Evolutionary conservation across 2,797 vertebrate genomes (phyloP).

Genomic region (Melopsittacus undulatus): DNA sequence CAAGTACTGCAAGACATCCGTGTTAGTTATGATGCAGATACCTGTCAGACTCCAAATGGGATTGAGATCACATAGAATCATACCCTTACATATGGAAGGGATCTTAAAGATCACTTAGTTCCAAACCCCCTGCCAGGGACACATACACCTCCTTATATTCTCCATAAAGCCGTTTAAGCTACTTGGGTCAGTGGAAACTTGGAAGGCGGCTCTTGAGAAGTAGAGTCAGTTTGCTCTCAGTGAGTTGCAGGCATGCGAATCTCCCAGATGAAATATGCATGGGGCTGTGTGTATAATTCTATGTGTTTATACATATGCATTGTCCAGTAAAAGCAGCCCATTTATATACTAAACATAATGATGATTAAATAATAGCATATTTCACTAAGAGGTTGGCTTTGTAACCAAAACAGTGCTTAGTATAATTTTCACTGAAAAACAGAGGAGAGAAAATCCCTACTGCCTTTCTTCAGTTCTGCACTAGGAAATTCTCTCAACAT

Average conservation of each 20-base stretch:
- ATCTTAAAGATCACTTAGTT: not conserved
- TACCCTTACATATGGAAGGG: not conserved
- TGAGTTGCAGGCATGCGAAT: constrained; percentile 22
- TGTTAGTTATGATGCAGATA: not conserved
- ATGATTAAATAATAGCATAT: constrained; percentile 37
- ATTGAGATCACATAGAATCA: not conserved
- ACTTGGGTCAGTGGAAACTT: not conserved
- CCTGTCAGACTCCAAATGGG: not conserved
- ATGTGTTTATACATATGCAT: constrained; percentile 21
- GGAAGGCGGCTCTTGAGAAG: not conserved
- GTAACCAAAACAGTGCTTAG: not conserved
- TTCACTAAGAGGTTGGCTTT: constrained; percentile 37
- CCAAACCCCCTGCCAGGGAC: not conserved
- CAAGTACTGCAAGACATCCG: not conserved
- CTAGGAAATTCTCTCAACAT: constrained; percentile 14
- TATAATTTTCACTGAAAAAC: constrained; percentile 4
- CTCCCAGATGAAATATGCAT: constrained; percentile 35
- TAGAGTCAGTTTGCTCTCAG: not conserved
- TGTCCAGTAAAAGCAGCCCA: constrained; percentile 47
- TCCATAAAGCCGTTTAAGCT: not conserved
- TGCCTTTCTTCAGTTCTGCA: not conserved
- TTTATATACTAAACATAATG: constrained; percentile 33
- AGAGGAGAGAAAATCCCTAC: not conserved
- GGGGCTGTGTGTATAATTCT: constrained; percentile 1
- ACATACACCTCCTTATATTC: not conserved